phyloP scores from a whole-genome alignment of 2,797 vertebrate genomes.

The Acanthurus lineatus region DNA sequence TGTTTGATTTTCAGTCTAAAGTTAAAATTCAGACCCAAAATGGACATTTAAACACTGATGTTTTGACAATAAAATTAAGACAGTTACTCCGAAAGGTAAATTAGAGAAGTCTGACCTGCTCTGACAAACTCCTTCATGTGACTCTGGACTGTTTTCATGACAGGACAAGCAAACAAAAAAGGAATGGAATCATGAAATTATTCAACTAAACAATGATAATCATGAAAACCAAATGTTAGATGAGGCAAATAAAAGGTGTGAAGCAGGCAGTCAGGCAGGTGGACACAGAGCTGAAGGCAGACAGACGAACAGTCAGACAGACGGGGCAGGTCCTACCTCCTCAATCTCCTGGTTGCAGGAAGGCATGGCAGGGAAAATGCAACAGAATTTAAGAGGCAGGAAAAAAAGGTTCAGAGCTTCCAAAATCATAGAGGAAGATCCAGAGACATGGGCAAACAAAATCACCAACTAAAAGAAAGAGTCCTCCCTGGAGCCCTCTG shows the following conservation, averaged over 20 bases:
- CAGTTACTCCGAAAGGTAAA: background rate
- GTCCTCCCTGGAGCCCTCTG: no score
- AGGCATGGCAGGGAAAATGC: constrained; percentile 94
- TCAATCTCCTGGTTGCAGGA: constrained; percentile 96
- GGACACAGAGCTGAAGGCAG: constrained; percentile 8
- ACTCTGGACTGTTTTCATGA: background rate
- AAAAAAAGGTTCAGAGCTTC: constrained; percentile 72
- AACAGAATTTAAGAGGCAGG: constrained; percentile 88
- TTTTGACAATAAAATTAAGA: background rate
- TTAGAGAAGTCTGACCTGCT: background rate
- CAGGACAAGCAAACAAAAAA: background rate
- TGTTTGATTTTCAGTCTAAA: background rate
- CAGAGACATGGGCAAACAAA: constrained; percentile 53
- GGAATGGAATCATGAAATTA: accelerated
- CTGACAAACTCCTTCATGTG: constrained; percentile 39
- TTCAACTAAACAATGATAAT: background rate
- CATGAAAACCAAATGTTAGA: background rate
- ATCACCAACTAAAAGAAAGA: constrained; percentile 9
- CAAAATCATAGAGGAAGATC: constrained; percentile 78
- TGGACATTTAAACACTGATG: background rate
- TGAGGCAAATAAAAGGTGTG: constrained; percentile 38
- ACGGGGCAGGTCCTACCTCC: constrained; percentile 92
- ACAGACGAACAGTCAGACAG: constrained; percentile 14
- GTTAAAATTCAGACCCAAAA: background rate
- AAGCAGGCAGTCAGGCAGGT: constrained; percentile 40